Conservation (phyloP, 2,888 invertebrate species). For the Odontomyia ornata region DNA sequence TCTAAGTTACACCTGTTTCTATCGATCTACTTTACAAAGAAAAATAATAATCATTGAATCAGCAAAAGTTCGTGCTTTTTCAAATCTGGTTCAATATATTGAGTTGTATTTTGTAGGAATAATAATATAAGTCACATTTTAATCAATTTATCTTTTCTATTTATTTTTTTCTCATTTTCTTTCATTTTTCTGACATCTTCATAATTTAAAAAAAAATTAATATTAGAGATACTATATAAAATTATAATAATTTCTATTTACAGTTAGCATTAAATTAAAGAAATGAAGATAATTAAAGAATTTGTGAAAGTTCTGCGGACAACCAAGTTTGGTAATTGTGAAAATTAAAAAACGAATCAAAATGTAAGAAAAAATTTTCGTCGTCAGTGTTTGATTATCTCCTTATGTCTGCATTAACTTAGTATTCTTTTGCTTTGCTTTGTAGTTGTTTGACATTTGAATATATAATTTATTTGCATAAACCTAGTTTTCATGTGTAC, state of each 20-base stretch:
- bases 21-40: too few relatives aligned
- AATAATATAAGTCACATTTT: conserved; percentile 16
- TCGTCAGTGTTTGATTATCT: conserved; percentile 13
- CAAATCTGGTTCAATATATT: neutral
- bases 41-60: too few relatives aligned
- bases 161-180: conserved; percentile 23
- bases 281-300: conserved; percentile 22
- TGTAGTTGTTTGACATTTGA: neutral
- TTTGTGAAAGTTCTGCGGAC: conserved; percentile 22
- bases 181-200: conserved; percentile 25
- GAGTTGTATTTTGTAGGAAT: neutral
- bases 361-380: neutral
- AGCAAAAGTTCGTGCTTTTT: too few relatives aligned
- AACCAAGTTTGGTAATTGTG: conserved; percentile 27
- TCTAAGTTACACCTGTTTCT: too few relatives aligned
- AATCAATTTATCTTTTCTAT: conserved; percentile 9
- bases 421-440: conserved; percentile 7
- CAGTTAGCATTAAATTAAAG: conserved; percentile 33
- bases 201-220: conserved; percentile 30
- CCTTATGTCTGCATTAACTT: conserved; percentile 15
- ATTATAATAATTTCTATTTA: conserved; percentile 40
- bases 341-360: neutral
- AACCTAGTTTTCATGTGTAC: conserved; percentile 41
- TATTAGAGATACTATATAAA: conserved; percentile 18
- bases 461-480: conserved; percentile 15